Base-by-base conservation (phyloP, 2,797 vertebrate species). In the Eremophila alpestris region DNA sequence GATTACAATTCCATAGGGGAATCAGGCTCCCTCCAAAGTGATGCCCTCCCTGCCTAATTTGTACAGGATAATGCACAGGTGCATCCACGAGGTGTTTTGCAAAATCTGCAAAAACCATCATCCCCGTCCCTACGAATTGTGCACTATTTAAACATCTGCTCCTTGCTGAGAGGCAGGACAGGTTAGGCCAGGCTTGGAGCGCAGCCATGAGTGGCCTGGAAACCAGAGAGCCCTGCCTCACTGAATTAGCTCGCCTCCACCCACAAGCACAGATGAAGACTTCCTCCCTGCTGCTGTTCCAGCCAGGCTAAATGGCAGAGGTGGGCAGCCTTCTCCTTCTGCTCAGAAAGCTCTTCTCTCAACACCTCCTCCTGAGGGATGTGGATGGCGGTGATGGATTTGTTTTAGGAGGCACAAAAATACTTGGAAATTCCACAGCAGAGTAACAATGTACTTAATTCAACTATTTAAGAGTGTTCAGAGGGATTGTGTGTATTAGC, bases 181-280 rank as follows among this genome's bases (percentile, higher is more conserved):
- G 1, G 2, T 34, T 16, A 58, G 20, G 29, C 16, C 15, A 24
- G 51, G 73, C 73, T 54, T 12, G 21, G 76, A 76, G 51, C 12
- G 2, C 48, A 45, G 76, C 45, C 9, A 0, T 2, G 11, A 27
- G 36, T 1, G 4, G 68, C 16, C 75, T n/a, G 30, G 38, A 68
- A 64, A 75, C 4, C 22, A 23, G 54, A 51, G 18, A 67, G 38
- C 11, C 16, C 55, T 5, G 23, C 11, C 46, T 43, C 21, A 34
- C 20, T 22, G 32, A 45, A 68, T n/a, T 15, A 45, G 21, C 46
- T 79, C 23, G 5, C 26, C 23, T 32, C 56, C 26, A 14, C 30
- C 27, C 32, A 9, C n/a, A 8, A 23, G 34, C 49, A 34, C 0
- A 0, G 45, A 30, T 2, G 7, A 5, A 1, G 0, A 14, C 5